phyloP scores from a whole-genome alignment of 2,113 vertebrate genomes.

The Muntiacus muntjak region DNA sequence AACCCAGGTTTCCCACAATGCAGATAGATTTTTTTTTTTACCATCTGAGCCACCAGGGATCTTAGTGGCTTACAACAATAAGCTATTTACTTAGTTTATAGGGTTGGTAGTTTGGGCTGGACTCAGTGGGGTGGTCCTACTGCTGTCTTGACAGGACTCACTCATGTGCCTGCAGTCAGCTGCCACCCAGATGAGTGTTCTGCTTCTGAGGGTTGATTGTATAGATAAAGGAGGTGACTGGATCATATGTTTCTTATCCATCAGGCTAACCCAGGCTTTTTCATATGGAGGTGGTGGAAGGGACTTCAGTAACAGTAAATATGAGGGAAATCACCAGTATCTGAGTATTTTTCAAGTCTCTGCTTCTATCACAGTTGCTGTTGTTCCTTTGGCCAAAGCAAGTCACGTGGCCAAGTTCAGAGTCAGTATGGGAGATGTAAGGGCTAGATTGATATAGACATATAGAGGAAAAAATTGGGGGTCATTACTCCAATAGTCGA shows the following conservation, averaged over 20 bases:
- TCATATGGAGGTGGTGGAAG: neutral
- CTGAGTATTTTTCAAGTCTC: neutral
- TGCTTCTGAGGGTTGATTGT: neutral
- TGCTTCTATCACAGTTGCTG: neutral
- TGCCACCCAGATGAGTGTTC: neutral
- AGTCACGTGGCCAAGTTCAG: neutral
- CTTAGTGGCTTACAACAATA: neutral
- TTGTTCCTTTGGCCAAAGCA: neutral
- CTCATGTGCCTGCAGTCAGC: neutral
- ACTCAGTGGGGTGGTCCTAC: neutral
- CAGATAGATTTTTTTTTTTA: neutral
- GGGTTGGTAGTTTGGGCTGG: neutral
- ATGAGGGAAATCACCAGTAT: neutral
- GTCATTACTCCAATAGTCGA: neutral
- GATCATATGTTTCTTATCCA: neutral
- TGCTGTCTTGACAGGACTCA: neutral
- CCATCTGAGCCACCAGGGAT: neutral
- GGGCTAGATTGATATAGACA: neutral
- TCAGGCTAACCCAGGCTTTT: neutral
- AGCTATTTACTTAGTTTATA: neutral
- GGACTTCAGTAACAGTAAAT: neutral
- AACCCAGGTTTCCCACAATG: neutral
- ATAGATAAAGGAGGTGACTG: neutral
- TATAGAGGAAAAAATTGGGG: neutral
- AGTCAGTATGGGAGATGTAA: neutral